These are phyloP conservation scores for Stenichneumon culpator DNA, from an alignment of 2,888 invertebrate genomes.

Conservation along the genomic window DNA sequence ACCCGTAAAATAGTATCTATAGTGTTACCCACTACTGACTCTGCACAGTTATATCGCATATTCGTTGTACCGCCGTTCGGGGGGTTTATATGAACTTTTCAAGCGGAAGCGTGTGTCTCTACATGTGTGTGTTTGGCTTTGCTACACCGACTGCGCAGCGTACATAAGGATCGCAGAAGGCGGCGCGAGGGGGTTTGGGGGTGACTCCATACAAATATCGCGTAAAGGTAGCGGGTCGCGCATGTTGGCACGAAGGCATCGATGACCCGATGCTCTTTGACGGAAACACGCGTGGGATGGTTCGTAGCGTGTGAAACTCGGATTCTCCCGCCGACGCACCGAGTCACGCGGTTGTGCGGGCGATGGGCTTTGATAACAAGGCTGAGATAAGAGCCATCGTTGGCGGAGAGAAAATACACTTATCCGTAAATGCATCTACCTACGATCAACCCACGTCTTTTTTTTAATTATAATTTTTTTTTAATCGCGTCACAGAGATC, in stretches of 20 bases:
- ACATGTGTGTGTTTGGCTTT: conserved; percentile 21
- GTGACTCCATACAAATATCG: not conserved
- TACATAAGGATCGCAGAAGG: not conserved
- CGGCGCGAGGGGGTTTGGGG: too few relatives aligned
- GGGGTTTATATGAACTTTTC: conserved; percentile 44
- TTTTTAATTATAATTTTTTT: not conserved
- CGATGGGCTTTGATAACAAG: not conserved
- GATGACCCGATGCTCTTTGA: conserved; percentile 31
- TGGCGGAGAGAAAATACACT: not conserved
- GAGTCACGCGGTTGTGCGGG: conserved; percentile 1
- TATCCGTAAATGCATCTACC: conserved; percentile 15
- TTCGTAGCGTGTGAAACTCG: conserved; percentile 22
- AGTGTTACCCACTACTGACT: not conserved
- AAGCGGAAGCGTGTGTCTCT: conserved; percentile 49
- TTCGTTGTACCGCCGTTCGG: not conserved
- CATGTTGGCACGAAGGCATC: conserved; percentile 7
- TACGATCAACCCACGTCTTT: not conserved
- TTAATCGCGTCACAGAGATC: not conserved
- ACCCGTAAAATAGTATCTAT: not conserved
- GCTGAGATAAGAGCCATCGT: conserved; percentile 7
- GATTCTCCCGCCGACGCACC: conserved; percentile 16
- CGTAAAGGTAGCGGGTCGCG: conserved; percentile 48
- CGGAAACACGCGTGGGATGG: conserved; percentile 50
- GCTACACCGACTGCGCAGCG: not conserved
- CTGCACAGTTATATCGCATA: not conserved